Conservation (phyloP, 2,113 vertebrate species). For the Aplodontia rufa region DNA sequence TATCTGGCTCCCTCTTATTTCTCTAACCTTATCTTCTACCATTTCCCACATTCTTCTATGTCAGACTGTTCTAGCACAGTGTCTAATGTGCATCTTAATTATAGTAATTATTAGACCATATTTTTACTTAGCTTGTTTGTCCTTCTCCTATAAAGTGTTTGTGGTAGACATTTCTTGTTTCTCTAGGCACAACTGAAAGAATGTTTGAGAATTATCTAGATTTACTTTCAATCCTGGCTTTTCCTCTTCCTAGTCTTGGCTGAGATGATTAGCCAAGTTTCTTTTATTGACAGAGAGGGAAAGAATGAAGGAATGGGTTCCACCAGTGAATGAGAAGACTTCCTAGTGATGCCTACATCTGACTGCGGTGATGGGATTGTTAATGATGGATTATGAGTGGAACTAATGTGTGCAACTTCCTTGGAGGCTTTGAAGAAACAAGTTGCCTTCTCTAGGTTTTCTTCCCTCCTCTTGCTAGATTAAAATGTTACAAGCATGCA, state of each 20-base stretch:
- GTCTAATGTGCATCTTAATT: background rate
- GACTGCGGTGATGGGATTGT: background rate
- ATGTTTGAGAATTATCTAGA: background rate
- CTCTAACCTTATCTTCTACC: background rate
- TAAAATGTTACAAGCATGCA: background rate
- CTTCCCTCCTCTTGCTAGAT: background rate
- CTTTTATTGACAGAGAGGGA: background rate
- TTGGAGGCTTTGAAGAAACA: background rate
- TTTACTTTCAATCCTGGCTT: background rate
- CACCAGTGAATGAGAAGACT: background rate
- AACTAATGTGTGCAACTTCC: background rate
- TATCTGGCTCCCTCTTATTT: background rate
- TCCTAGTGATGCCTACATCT: background rate
- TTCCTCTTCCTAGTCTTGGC: background rate
- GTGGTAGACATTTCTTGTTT: background rate
- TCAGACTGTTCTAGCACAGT: background rate
- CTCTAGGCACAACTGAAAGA: background rate
- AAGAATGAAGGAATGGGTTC: background rate
- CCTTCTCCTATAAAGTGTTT: background rate
- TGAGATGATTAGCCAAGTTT: background rate
- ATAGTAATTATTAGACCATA: background rate
- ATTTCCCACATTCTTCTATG: background rate
- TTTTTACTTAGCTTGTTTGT: background rate
- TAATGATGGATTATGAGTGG: background rate
- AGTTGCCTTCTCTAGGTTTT: background rate